Percentiles rank a stretch among this genome's conserved stretches.
Conservation (phyloP, 1,140 invertebrate genomes). For the Lanistes nyassanus region DNA sequence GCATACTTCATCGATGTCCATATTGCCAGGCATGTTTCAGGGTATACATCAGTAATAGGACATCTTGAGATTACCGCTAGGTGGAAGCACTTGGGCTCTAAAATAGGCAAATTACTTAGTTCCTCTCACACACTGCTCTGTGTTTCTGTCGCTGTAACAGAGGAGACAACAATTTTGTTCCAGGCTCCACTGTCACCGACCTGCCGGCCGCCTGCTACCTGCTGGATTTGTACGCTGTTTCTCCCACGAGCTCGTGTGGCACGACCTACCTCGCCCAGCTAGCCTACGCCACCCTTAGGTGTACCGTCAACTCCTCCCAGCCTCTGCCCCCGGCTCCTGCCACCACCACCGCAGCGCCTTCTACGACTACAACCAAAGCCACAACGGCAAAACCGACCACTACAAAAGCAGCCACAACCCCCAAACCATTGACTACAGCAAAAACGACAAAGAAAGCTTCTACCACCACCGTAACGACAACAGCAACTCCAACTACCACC, state of each 20-base stretch:
- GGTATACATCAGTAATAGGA: too few relatives aligned
- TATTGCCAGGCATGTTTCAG: too few relatives aligned
- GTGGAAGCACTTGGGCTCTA: too few relatives aligned
- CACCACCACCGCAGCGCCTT: neutral
- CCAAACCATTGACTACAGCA: neutral
- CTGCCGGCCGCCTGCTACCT: neutral
- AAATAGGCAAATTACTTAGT: too few relatives aligned
- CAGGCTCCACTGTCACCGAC: neutral
- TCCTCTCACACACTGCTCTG: too few relatives aligned
- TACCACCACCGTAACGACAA: constrained; percentile 1
- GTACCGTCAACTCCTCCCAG: neutral
- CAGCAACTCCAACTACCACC: neutral
- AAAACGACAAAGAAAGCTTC: neutral
- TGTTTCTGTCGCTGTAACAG: too few relatives aligned
- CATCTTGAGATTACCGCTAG: too few relatives aligned
- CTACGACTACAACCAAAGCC: constrained; percentile 3
- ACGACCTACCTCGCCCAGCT: too few relatives aligned
- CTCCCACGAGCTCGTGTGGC: neutral
- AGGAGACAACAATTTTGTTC: too few relatives aligned
- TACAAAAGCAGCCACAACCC: neutral
- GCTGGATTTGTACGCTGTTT: neutral
- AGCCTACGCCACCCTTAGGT: neutral
- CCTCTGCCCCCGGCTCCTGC: neutral
- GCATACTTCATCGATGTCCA: too few relatives aligned
- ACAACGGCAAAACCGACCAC: neutral